Evolutionary conservation across 2,797 vertebrate genomes (phyloP).

Genomic region (Chelonia mydas): DNA sequence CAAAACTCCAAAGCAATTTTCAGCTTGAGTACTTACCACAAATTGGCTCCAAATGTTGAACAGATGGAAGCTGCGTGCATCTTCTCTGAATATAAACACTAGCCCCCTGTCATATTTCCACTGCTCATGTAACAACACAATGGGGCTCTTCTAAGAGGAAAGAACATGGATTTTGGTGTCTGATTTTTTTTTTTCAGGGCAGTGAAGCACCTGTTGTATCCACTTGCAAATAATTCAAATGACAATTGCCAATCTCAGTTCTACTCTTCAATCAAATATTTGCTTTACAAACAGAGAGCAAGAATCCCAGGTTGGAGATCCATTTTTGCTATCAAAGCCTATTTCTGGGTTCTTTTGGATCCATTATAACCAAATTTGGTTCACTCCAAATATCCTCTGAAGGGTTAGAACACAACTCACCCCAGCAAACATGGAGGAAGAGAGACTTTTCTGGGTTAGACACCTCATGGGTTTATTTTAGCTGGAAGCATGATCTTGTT

Average conservation of each 20-base stretch:
- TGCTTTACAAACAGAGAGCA: neutral
- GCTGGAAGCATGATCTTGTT: neutral
- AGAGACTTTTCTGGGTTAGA: neutral
- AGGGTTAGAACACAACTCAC: neutral
- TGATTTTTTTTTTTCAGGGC: constrained; percentile 55
- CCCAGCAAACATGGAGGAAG: neutral
- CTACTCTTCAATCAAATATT: constrained; percentile 17
- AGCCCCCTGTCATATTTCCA: constrained; percentile 53
- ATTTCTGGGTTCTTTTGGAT: neutral
- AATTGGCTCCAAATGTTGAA: constrained; percentile 72
- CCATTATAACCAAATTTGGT: neutral
- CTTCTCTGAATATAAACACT: constrained; percentile 63
- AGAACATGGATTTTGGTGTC: constrained; percentile 44
- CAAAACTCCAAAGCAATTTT: constrained; percentile 70
- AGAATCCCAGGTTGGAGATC: neutral
- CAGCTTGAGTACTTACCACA: constrained; percentile 61
- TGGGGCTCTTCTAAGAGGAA: constrained; percentile 45
- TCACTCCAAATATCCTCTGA: neutral
- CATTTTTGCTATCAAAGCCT: constrained; percentile 10
- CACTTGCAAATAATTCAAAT: constrained; percentile 16
- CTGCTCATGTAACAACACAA: constrained; percentile 61
- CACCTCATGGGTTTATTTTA: neutral
- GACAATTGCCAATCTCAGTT: constrained; percentile 18
- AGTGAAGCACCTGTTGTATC: constrained; percentile 39
- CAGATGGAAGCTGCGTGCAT: constrained; percentile 67